Evolutionary conservation across 1,140 invertebrate genomes (phyloP).

Genomic region (Cydia strobilella): DNA sequence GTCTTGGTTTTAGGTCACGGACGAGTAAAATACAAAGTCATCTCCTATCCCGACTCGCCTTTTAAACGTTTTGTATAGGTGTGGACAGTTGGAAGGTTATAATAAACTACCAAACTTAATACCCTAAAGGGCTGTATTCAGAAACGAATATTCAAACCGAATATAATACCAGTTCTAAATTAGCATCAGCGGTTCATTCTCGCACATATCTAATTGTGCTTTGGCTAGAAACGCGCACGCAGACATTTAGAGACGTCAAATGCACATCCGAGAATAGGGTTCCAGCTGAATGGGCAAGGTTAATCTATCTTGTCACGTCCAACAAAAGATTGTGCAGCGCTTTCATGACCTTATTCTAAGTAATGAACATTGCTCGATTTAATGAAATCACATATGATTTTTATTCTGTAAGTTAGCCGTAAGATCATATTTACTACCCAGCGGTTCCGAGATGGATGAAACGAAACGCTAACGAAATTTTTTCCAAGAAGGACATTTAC

Average conservation of each 20-base stretch:
- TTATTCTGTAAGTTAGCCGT: neutral
- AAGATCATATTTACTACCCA: too few relatives aligned
- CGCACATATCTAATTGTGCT: neutral
- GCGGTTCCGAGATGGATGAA: too few relatives aligned
- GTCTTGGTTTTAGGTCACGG: slow-evolving; percentile 19
- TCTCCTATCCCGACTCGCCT: slow-evolving; percentile 11
- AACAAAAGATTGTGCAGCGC: neutral
- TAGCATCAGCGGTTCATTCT: neutral
- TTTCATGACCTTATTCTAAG: neutral
- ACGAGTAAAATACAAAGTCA: slow-evolving; percentile 29
- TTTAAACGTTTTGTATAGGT: slow-evolving; percentile 8
- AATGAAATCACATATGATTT: neutral
- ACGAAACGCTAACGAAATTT: too few relatives aligned
- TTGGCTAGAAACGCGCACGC: neutral
- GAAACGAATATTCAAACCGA: neutral
- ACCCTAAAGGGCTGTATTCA: neutral
- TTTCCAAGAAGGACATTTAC: too few relatives aligned
- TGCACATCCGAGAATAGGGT: neutral
- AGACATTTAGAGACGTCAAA: neutral
- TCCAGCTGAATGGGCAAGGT: neutral
- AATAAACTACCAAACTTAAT: slow-evolving; percentile 11
- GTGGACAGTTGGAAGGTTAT: neutral
- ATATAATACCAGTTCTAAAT: neutral
- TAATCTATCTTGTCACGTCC: neutral
- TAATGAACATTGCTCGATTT: neutral